Evolutionary conservation across 2,888 invertebrate species (phyloP), one percentile per base, ranked within the genome.

Genomic region (Melieria omissa): DNA sequence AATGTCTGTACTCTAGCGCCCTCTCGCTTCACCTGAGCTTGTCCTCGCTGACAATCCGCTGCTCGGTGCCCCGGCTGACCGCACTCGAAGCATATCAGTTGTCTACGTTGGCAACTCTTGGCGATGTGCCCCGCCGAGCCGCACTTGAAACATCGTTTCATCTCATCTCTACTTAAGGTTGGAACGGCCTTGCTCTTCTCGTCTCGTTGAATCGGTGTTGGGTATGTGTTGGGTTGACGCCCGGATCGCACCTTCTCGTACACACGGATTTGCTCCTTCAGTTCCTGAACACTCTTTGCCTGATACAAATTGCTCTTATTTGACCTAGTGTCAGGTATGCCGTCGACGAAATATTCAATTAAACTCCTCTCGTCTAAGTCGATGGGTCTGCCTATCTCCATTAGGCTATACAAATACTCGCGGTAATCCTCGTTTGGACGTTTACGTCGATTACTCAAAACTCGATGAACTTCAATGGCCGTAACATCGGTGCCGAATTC

Each of bases 331-430:
- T 71, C 71, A 4, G 62, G 65, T 7, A 71, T 66, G 16, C 66
- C 71, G 2, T 66, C 62, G 10, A 71, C 58, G 42, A 71, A 71
- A 62, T 66, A 61, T 9, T 65, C 65, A 5, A 71, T 58, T 41
- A 71, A 54, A 47, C 70, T 71, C 5, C 4, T 29, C 8, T 71
- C 65, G 12, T 71, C 70, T 14, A 71, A 29, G 4, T 65, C 14
- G n/a, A 71, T 60, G 2, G 57, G 16, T 44, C 49, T 60, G 9
- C 61, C 65, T 5, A 71, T 71, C 12, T 71, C 71, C 66, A 61
- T 71, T 8, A 71, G 41, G 54, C 65, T 71, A n/a, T 71, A 71
- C 16, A 71, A 29, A 66, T 71, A 71, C 66, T 71, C 66, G 45
- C 71, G 45, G 8, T 9, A 65, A 60, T 58, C 60, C 16, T 70